Evolutionary conservation across 1,140 invertebrate species (phyloP).

Genomic region (Drosophila kohkoa): DNA sequence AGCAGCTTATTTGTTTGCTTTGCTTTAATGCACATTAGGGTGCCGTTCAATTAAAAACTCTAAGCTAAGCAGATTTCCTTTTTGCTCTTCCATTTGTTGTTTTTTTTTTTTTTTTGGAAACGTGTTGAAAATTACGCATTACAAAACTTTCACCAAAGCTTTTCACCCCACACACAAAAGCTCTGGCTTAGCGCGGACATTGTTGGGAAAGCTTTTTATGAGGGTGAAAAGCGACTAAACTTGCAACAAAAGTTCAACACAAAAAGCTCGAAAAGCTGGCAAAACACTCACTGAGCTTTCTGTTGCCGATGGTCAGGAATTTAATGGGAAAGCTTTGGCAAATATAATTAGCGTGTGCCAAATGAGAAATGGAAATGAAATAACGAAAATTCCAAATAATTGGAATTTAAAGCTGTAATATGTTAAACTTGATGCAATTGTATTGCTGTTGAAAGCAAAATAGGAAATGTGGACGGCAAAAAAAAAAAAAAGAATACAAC

Average conservation of each 20-base stretch:
- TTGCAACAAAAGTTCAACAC: neutral
- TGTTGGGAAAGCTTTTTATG: neutral
- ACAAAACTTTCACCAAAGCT: slow-evolving; percentile 6
- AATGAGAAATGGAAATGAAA: slow-evolving; percentile 3
- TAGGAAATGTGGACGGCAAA: neutral
- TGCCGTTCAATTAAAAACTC: slow-evolving; percentile 5
- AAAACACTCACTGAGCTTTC: slow-evolving; percentile 29
- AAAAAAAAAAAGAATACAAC: too few species aligned
- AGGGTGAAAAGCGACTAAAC: neutral
- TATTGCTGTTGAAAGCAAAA: neutral
- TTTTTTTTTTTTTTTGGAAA: neutral
- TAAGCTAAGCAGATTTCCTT: neutral
- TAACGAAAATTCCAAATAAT: neutral
- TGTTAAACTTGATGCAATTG: neutral
- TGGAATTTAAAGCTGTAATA: neutral
- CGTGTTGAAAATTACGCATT: neutral
- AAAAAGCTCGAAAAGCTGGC: neutral
- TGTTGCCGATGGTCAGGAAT: slow-evolving; percentile 55
- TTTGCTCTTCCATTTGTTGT: neutral
- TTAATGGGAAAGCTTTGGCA: slow-evolving; percentile 5
- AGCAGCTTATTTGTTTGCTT: neutral
- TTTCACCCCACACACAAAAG: neutral
- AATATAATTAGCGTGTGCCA: neutral
- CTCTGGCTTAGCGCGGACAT: neutral
- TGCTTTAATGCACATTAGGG: slow-evolving; percentile 18